Evolutionary conservation across 1,140 invertebrate species (phyloP).

Genomic region (Drosophila trapezifrons): DNA sequence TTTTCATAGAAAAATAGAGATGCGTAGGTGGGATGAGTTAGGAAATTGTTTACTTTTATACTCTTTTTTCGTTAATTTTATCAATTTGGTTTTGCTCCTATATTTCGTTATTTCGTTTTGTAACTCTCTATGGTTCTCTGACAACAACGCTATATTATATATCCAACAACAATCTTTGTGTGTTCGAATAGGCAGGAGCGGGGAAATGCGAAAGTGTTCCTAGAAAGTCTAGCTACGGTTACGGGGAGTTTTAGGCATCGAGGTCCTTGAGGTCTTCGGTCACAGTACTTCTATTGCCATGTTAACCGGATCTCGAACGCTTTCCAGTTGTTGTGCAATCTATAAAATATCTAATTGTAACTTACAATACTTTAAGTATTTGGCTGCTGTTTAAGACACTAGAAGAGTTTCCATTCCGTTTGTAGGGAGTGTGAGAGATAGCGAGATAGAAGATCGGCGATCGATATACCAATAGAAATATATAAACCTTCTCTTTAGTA

Average conservation of each 20-base stretch:
- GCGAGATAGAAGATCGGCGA: conserved; percentile 27
- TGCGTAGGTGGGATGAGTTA: conserved; percentile 82
- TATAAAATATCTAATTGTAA: conserved; percentile 72
- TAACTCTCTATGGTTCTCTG: conserved; percentile 54
- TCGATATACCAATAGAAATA: conserved; percentile 36
- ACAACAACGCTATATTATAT: conserved; percentile 47
- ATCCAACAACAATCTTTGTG: conserved; percentile 51
- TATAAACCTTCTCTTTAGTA: conserved; percentile 28
- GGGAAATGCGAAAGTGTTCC: conserved; percentile 32
- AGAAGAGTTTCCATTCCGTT: conserved; percentile 56
- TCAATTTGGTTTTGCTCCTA: conserved; percentile 17
- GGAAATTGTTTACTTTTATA: conserved; percentile 74
- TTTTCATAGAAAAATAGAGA: conserved; percentile 82
- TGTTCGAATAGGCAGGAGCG: conserved; percentile 41
- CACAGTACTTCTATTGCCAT: conserved; percentile 69
- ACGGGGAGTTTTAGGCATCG: conserved; percentile 37
- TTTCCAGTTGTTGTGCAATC: conserved; percentile 62
- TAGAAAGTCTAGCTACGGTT: conserved; percentile 32
- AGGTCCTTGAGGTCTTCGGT: conserved; percentile 63
- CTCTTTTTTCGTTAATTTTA: conserved; percentile 15
- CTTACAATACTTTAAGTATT: conserved; percentile 75
- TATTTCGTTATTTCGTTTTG: conserved; percentile 35
- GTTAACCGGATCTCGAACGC: conserved; percentile 22
- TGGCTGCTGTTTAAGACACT: conserved; percentile 79
- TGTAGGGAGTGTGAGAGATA: conserved; percentile 6